phyloP scores from a whole-genome alignment of 2,113 vertebrate species.

The Pleuronectes platessa region DNA sequence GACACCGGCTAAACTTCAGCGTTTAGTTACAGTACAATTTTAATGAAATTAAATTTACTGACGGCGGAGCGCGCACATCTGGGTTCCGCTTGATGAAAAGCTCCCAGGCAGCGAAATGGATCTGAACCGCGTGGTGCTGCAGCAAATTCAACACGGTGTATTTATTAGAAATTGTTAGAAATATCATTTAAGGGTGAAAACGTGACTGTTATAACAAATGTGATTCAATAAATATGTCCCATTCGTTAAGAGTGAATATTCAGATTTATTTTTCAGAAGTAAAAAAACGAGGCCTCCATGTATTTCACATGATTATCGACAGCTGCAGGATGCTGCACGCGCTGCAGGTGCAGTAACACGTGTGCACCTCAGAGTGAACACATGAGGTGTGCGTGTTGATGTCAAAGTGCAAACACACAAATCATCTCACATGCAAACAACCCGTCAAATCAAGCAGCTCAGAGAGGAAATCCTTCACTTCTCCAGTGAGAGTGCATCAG shows the following conservation, averaged over 20 bases:
- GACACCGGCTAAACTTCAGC: slow-evolving; percentile 81
- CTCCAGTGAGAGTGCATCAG: background rate
- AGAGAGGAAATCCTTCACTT: background rate
- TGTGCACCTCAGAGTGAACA: background rate
- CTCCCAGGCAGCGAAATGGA: slow-evolving; percentile 2
- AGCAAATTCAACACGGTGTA: background rate
- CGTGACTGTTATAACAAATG: too few relatives aligned
- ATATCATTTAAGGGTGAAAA: background rate
- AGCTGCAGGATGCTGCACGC: too few relatives aligned
- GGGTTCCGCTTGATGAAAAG: slow-evolving; percentile 24
- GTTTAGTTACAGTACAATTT: slow-evolving; percentile 83
- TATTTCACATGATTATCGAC: slow-evolving; percentile 7
- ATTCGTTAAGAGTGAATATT: too few relatives aligned
- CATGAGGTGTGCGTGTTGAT: background rate
- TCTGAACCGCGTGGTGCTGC: slow-evolving; percentile 3
- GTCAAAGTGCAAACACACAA: background rate
- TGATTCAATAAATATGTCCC: too few relatives aligned
- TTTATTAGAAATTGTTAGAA: background rate
- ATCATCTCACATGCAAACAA: background rate
- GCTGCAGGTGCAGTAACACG: background rate
- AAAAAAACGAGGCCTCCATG: slow-evolving; percentile 4
- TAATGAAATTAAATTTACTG: slow-evolving; percentile 78
- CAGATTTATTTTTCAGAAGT: background rate
- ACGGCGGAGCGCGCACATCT: slow-evolving; percentile 25
- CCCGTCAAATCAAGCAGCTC: background rate